Evolutionary conservation across 2,888 invertebrate species (phyloP), one percentile per base, ranked within the genome.

Genomic region (Eumacrocentrus americanus): DNA sequence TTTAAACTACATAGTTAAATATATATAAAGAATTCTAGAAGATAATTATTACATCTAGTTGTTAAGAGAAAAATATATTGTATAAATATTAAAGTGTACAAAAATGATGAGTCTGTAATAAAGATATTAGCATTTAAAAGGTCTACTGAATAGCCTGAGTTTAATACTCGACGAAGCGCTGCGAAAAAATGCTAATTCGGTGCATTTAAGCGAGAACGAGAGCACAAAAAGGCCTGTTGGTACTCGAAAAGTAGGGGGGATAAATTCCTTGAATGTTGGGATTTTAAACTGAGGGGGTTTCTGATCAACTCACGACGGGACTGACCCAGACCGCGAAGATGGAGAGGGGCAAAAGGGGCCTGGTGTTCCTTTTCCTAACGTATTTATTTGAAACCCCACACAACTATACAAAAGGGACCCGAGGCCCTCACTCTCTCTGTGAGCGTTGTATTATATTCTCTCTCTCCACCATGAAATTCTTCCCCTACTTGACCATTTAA

Each of bases 281-380:
- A 5, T 2, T n/a, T 42, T 14, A 16, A 12, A 37, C n/a, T 48
- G 7, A 37, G 6, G 60, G 63, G 66, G 60, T 40, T 64, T 60
- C 48, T 50, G 47, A 23, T 44, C 9, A 57, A 18, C 16, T 22
- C 29, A 20, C 50, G 23, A 65, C 60, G 56, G 51, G 57, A 48
- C 61, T 62, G 65, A 25, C 42, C 16, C 40, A 23, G 44, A 51
- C 18, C 50, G 47, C 50, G 35, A 48, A 53, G 52, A 46, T 37
- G 11, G 54, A 47, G 35, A 44, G 51, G 22, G 60, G 59, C 44
- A 71, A 72, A 72, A 72, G 72, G 74, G 74, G 76, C 76, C 77
- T 75, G 75, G 72, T 78, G 79, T 74, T 78, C 76, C 72, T 73
- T 72, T 70, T 76, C 74, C 69, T 75, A 79, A 80, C 79, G 79